These are phyloP conservation scores for Amblyjoppa fuscipennis DNA, from an alignment of 2,888 invertebrate genomes.

Conservation along the genomic window DNA sequence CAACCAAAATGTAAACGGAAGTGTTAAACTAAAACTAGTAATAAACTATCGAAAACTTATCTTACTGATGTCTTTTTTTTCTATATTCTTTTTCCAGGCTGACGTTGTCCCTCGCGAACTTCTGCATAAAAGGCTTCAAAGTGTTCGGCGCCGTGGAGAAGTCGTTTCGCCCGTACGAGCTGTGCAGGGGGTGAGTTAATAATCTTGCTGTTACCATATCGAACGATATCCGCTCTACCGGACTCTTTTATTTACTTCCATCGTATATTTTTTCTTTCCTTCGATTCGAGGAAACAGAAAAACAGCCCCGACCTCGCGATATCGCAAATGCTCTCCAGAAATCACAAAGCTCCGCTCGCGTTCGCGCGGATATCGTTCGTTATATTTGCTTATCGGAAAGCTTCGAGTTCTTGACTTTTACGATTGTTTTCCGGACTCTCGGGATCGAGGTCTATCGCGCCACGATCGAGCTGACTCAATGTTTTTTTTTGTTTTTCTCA, in stretches of 20 bases:
- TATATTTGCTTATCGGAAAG: conserved; percentile 48
- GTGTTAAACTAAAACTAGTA: background rate
- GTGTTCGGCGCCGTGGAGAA: conserved; percentile 89
- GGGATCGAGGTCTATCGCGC: conserved; percentile 18
- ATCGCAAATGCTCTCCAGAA: conserved; percentile 14
- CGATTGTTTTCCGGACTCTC: conserved; percentile 33
- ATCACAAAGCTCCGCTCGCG: conserved; percentile 10
- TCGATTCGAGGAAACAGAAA: background rate
- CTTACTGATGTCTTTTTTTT: background rate
- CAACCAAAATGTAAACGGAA: too few species aligned
- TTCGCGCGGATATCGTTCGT: conserved; percentile 22
- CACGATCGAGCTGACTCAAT: conserved; percentile 48
- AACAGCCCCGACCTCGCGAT: background rate
- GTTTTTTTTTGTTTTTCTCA: conserved; percentile 78
- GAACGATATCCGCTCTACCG: conserved; percentile 5
- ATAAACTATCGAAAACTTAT: background rate
- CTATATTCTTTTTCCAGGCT: conserved; percentile 85
- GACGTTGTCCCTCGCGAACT: conserved; percentile 84
- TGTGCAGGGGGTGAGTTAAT: conserved; percentile 87
- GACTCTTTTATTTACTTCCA: conserved; percentile 14
- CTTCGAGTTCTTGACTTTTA: conserved; percentile 39
- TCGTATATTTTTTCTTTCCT: conserved; percentile 11
- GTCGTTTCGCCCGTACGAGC: conserved; percentile 88
- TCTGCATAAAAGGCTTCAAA: conserved; percentile 88
- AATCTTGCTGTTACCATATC: conserved; percentile 12